Base-by-base conservation (phyloP, 2,113 vertebrate species). In the Sceloporus undulatus region DNA sequence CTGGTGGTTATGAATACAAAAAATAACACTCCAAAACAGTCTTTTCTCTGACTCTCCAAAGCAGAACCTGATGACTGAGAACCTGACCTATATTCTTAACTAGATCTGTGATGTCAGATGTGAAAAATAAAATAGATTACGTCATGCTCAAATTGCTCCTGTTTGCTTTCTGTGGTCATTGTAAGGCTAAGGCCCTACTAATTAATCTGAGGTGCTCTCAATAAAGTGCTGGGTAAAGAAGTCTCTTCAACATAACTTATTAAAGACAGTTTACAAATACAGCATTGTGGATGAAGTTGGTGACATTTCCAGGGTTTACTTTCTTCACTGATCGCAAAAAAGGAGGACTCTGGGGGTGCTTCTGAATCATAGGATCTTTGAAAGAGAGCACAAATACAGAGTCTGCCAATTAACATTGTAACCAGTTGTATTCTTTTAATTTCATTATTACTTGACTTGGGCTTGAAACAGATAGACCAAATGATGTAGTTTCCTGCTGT, bases 21-120 rank as follows among this genome's bases (percentile, higher is more conserved):
- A 34, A 38, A 59, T 16, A 70, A 82, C 40, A 34, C 40, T 34
- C 6, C 0, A 4, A 34, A 0, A 2, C 34, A 1, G 1, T 21
- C 7, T 52, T 85, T 0, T 77, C 0, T 1, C 73, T 74, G 48
- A 0, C 16, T 21, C 0, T 76, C 16, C 8, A 8, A 78, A 89
- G 19, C 0, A 42, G 73, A 85, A 56, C 78, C 77, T 68, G 70
- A 25, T 56, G 21, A 52, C 38, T 34, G n/a, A 66, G 59, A 81
- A 66, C n/a, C 10, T 52, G 48, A 0, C 5, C 73, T 79, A 25
- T 59, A 80, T 76, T 79, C 77, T 83, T 1, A 56, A 29, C 29
- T 65, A 75, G 54, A 29, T 52, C 40, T 66, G 1, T 52, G 21
- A 73, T 40, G 23, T 23, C 5, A 38, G 34, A n/a, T 74, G 14